phyloP scores from a whole-genome alignment of 2,797 vertebrate genomes.

The Clarias platycephalus region DNA sequence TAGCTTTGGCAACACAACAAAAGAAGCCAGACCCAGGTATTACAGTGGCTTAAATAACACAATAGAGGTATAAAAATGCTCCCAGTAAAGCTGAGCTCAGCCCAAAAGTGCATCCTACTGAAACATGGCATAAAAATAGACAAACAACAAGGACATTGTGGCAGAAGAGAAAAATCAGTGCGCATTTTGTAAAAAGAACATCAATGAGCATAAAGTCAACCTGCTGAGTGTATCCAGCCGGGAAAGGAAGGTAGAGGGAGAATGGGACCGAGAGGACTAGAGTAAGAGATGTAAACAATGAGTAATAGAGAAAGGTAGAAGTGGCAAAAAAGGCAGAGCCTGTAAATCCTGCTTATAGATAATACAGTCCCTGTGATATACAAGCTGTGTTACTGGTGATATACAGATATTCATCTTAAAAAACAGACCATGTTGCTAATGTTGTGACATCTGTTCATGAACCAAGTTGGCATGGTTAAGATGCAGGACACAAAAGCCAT shows the following conservation, averaged over 20 bases:
- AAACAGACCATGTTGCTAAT: conserved; percentile 45
- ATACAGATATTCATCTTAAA: conserved; percentile 21
- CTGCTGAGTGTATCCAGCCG: conserved; percentile 11
- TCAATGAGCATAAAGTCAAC: conserved; percentile 27
- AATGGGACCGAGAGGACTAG: conserved; percentile 1
- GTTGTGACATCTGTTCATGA: conserved; percentile 41
- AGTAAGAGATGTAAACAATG: conserved; percentile 18
- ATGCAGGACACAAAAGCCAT: not conserved
- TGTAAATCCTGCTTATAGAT: conserved; percentile 44
- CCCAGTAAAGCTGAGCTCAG: conserved; percentile 39
- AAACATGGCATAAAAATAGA: conserved; percentile 46
- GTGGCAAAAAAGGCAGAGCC: conserved; percentile 12
- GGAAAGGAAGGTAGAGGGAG: not conserved
- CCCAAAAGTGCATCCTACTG: conserved; percentile 31
- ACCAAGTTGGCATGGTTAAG: not conserved
- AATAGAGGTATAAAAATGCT: conserved; percentile 18
- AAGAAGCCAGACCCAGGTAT: not conserved
- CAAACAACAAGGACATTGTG: conserved; percentile 43
- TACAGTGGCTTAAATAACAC: not conserved
- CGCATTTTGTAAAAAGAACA: conserved; percentile 43
- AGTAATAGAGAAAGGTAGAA: conserved; percentile 3
- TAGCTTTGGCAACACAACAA: not conserved
- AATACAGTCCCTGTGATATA: conserved; percentile 17
- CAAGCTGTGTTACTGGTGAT: conserved; percentile 40
- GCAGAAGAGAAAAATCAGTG: conserved; percentile 40